Evolutionary conservation across 2,797 vertebrate genomes (phyloP).

Genomic region (Lepidocolaptes lacrymiger): DNA sequence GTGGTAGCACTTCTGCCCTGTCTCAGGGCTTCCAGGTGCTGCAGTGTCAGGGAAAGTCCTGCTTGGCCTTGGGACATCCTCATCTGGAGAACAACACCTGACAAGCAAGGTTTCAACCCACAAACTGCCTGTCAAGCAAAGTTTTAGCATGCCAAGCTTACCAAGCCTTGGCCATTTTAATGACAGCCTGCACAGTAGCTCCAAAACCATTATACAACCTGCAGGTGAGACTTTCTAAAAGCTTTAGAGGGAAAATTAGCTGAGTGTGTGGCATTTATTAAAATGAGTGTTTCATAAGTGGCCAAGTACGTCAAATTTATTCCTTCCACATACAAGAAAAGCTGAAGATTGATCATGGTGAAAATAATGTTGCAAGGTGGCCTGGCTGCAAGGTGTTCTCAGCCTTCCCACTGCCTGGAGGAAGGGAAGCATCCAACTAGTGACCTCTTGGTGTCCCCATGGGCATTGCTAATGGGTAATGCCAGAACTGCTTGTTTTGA

Average conservation of each 20-base stretch:
- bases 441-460: not conserved
- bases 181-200: not conserved
- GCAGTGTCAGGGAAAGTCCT: not conserved
- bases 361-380: not conserved
- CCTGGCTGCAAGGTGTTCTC: too few species aligned
- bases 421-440: not conserved
- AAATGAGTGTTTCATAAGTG: not conserved
- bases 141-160: not conserved
- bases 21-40: not conserved
- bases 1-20: not conserved
- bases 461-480: not conserved
- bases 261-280: accelerated
- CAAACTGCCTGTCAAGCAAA: not conserved
- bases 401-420: not conserved
- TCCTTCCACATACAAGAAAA: not conserved
- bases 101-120: not conserved
- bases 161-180: not conserved
- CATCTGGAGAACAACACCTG: not conserved
- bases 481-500: not conserved
- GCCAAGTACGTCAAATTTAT: not conserved
- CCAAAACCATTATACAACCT: not conserved
- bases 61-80: not conserved
- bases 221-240: not conserved
- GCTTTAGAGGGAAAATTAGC: not conserved
- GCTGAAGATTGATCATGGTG: not conserved